Evolutionary conservation across 2,797 vertebrate genomes (phyloP).

Genomic region (Monodelphis domestica): DNA sequence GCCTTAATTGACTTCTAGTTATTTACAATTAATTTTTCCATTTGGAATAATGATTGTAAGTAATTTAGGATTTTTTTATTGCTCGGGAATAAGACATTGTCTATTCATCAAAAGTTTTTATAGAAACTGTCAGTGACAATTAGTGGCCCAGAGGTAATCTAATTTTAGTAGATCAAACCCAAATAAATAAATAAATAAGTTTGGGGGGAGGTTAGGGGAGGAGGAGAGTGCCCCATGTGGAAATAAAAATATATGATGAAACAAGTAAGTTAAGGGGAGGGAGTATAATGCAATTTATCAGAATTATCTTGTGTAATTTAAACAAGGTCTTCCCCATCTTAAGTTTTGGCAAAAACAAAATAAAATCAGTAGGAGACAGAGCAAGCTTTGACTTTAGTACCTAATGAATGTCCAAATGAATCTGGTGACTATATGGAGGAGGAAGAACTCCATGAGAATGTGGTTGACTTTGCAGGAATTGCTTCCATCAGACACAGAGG

Average conservation of each 20-base stretch:
- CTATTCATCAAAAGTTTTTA: constrained; percentile 84
- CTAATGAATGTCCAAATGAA: neutral
- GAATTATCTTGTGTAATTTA: neutral
- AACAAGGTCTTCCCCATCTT: neutral
- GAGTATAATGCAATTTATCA: neutral
- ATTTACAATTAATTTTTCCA: constrained; percentile 89
- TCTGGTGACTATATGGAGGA: neutral
- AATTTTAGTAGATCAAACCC: constrained; percentile 42
- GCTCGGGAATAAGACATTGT: constrained; percentile 79
- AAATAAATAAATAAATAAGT: neutral
- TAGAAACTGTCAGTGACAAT: constrained; percentile 71
- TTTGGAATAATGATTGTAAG: constrained; percentile 86
- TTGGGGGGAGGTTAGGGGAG: neutral
- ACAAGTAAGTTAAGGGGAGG: neutral
- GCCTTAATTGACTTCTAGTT: constrained; percentile 87
- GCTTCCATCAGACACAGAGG: neutral
- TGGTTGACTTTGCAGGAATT: neutral
- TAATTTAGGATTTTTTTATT: constrained; percentile 70
- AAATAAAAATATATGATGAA: neutral
- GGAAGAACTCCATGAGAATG: neutral
- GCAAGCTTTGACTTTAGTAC: neutral
- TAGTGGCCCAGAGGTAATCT: constrained; percentile 64
- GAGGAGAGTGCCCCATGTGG: neutral
- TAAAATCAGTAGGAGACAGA: neutral
- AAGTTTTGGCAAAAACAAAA: neutral